These are phyloP conservation scores for Corythoichthys intestinalis DNA, from an alignment of 2,113 vertebrate species.

Conservation along the genomic window DNA sequence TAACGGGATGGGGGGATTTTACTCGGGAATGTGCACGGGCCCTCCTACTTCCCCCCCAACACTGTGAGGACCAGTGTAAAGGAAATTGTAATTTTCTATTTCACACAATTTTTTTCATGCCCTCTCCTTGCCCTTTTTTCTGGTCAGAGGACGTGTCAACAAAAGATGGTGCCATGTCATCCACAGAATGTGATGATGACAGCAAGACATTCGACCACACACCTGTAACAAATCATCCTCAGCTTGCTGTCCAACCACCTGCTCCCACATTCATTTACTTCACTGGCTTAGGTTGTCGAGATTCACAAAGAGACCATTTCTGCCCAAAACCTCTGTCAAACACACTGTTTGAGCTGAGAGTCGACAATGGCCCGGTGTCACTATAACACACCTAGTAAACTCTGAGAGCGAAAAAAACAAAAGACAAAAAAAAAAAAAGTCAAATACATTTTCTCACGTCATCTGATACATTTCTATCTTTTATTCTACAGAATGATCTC, in stretches of 20 bases:
- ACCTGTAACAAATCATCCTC: conserved; percentile 51
- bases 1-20: too few relatives aligned
- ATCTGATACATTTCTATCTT: conserved; percentile 5
- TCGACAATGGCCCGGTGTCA: neutral
- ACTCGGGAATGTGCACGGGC: neutral
- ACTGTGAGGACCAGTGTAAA: neutral
- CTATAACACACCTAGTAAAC: neutral
- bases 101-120: conserved; percentile 14
- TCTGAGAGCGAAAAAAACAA: neutral
- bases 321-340: conserved; percentile 1
- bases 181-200: conserved; percentile 26
- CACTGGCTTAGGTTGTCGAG: neutral
- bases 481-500: neutral
- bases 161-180: neutral
- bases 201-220: conserved; percentile 28
- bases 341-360: conserved; percentile 9
- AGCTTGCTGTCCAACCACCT: conserved; percentile 50
- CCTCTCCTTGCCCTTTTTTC: neutral
- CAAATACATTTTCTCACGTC: neutral
- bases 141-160: conserved; percentile 15
- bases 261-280: conserved; percentile 39
- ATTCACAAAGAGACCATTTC: conserved; percentile 15
- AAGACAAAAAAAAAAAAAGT: neutral
- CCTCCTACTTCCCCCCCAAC: neutral
- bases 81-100: conserved; percentile 14